Evolutionary conservation across 2,888 invertebrate genomes (phyloP).

Genomic region (Carpatolechia fugitivella): DNA sequence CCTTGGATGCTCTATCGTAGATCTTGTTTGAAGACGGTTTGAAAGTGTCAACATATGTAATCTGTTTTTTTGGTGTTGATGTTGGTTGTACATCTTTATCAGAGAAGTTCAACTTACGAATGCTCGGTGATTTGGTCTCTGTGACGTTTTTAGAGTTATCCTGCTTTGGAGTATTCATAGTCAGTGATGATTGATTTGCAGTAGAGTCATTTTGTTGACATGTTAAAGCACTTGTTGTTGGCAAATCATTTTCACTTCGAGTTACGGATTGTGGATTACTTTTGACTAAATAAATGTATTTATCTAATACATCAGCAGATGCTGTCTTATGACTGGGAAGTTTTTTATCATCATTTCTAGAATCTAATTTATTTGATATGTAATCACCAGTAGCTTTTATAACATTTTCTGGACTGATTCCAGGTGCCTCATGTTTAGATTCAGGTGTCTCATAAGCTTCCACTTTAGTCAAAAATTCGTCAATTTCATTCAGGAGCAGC

Average conservation of each 20-base stretch:
- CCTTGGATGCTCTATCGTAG: slow-evolving; percentile 64
- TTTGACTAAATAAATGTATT: slow-evolving; percentile 70
- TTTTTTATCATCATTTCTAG: slow-evolving; percentile 46
- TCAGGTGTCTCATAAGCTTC: slow-evolving; percentile 67
- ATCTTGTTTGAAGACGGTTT: slow-evolving; percentile 67
- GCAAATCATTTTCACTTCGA: slow-evolving; percentile 34
- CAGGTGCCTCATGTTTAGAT: slow-evolving; percentile 41
- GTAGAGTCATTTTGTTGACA: slow-evolving; percentile 24
- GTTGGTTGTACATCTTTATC: slow-evolving; percentile 66
- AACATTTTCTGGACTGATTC: slow-evolving; percentile 53
- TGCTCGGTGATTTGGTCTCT: slow-evolving; percentile 47
- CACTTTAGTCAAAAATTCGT: slow-evolving; percentile 69
- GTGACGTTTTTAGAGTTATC: background rate
- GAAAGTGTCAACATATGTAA: slow-evolving; percentile 46
- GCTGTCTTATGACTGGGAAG: slow-evolving; percentile 60
- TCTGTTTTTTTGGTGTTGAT: slow-evolving; percentile 60
- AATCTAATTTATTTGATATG: slow-evolving; percentile 55
- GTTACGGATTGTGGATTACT: slow-evolving; percentile 37
- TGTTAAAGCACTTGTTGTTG: slow-evolving; percentile 28
- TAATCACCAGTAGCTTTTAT: slow-evolving; percentile 68
- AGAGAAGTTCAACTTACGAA: slow-evolving; percentile 56
- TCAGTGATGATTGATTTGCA: slow-evolving; percentile 11
- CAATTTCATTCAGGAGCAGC: slow-evolving; percentile 68
- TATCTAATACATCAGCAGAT: slow-evolving; percentile 57
- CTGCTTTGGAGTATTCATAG: background rate